A percentile compares a stretch with the other conserved stretches of the same genome.
Conservation (phyloP, 2,797 vertebrate genomes). For the Acridotheres tristis region DNA sequence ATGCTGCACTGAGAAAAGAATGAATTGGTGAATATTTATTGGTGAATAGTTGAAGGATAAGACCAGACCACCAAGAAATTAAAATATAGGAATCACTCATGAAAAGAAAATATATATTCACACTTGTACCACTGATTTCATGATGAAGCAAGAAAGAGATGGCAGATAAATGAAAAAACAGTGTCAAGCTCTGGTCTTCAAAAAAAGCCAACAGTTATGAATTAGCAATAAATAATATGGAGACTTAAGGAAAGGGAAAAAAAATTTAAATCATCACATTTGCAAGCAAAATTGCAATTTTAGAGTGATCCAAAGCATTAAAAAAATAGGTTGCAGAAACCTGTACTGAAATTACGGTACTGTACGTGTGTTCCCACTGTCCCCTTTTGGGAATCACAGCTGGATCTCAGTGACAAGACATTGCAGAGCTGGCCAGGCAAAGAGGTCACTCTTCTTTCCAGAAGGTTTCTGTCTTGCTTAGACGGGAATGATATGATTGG, state of each 20-base stretch:
- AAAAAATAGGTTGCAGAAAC: background rate
- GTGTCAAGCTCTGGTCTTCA: background rate
- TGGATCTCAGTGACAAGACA: background rate
- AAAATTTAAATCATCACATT: background rate
- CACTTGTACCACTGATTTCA: background rate
- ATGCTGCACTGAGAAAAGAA: background rate
- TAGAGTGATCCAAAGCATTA: background rate
- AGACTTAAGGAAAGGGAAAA: accelerated
- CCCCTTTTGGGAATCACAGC: background rate
- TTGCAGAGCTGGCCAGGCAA: background rate
- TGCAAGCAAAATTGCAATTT: background rate
- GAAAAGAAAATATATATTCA: background rate
- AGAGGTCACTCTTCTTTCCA: background rate
- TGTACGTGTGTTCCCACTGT: background rate
- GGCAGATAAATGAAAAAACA: background rate
- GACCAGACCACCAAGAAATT: background rate
- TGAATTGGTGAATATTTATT: background rate
- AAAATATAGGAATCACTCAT: background rate
- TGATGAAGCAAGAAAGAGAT: background rate
- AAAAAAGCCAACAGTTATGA: background rate
- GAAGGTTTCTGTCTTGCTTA: background rate
- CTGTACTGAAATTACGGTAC: background rate
- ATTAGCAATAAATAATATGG: background rate
- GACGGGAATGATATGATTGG: too few species aligned
- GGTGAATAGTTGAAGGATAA: background rate